Evolutionary conservation across 2,113 vertebrate genomes (phyloP).

Genomic region (Albula glossodonta): DNA sequence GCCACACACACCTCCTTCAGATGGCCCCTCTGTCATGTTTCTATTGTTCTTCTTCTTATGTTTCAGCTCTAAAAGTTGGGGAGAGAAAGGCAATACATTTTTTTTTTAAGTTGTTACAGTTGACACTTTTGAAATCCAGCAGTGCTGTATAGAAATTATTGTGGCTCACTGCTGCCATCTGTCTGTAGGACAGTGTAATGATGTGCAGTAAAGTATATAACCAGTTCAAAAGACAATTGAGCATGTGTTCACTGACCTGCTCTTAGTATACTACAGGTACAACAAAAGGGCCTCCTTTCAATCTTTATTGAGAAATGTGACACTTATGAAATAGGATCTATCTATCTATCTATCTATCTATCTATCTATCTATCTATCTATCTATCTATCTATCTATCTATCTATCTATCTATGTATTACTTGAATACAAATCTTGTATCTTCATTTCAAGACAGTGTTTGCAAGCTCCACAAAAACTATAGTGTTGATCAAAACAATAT

Average conservation of each 20-base stretch:
- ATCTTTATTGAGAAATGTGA: not conserved
- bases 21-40: not conserved
- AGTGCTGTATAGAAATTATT: constrained; percentile 33
- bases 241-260: not conserved
- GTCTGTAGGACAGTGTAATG: constrained; percentile 63
- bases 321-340: not conserved
- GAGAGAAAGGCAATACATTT: not conserved
- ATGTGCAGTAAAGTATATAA: not conserved
- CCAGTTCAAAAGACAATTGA: too few relatives aligned
- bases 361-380: too few relatives aligned
- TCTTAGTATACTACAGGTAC: not conserved
- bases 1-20: constrained; percentile 12
- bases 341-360: too few relatives aligned
- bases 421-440: too few relatives aligned
- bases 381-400: too few relatives aligned
- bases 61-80: constrained; percentile 22
- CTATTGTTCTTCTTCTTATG: not conserved
- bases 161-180: constrained; percentile 95
- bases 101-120: constrained; percentile 19
- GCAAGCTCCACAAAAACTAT: too few relatives aligned
- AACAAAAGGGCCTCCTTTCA: not conserved
- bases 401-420: too few relatives aligned
- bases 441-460: too few relatives aligned
- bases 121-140: constrained; percentile 31
- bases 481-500: too few relatives aligned